A percentile compares a stretch with the other conserved stretches of the same genome.
These are phyloP conservation scores for Tetragonisca angustula DNA, from an alignment of 2,888 invertebrate genomes.

Conservation along the genomic window DNA sequence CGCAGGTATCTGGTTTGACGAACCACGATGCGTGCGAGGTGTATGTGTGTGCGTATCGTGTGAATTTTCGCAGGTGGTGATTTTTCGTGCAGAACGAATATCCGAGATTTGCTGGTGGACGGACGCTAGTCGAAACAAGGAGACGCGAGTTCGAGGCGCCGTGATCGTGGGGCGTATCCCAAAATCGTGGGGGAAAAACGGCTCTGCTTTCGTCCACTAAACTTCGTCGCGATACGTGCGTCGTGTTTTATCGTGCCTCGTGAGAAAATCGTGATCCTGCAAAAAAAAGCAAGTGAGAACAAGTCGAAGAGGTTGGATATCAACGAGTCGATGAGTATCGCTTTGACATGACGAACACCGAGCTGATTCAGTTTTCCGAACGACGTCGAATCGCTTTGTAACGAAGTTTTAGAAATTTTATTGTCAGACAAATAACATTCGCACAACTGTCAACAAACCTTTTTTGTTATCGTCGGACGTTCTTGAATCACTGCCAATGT, in stretches of 20 bases:
- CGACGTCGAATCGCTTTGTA: conserved; percentile 49
- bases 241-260: conserved; percentile 56
- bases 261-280: conserved; percentile 57
- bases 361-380: conserved; percentile 43
- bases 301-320: conserved; percentile 31
- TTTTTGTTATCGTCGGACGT: conserved; percentile 35
- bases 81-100: conserved; percentile 62
- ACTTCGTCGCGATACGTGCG: conserved; percentile 44
- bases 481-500: conserved; percentile 78
- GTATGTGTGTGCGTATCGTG: conserved; percentile 69
- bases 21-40: conserved; percentile 62
- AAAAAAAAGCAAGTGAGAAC: conserved; percentile 34
- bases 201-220: conserved; percentile 38
- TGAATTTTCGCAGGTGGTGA: conserved; percentile 78
- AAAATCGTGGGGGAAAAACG: conserved; percentile 63
- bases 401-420: conserved; percentile 6
- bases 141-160: conserved; percentile 60
- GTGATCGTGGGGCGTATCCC: conserved; percentile 76
- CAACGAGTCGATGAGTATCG: conserved; percentile 34
- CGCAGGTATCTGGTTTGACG: conserved; percentile 73
- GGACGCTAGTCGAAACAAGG: conserved; percentile 49
- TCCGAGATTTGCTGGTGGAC: conserved; percentile 53
- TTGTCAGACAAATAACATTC: conserved; percentile 2
- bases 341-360: conserved; percentile 59
- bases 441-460: conserved; percentile 3